Conservation (phyloP, 2,113 vertebrate species). For the Oncorhynchus kisutch region DNA sequence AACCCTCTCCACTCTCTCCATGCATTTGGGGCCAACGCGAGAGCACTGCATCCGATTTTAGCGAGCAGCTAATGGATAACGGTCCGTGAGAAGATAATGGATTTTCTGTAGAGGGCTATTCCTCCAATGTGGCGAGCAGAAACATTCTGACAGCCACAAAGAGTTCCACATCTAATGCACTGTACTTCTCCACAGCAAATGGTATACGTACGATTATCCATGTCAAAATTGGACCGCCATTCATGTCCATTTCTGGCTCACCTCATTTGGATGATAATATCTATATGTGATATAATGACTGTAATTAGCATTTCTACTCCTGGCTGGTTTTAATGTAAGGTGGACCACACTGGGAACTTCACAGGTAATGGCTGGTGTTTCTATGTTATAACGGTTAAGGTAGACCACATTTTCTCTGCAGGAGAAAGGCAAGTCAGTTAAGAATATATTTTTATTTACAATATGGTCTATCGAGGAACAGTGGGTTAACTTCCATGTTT, state of each 20-base stretch:
- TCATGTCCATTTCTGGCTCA: conserved; percentile 57
- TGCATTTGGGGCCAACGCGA: conserved; percentile 44
- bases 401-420: background rate
- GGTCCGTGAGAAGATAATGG: conserved; percentile 61
- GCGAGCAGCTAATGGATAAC: conserved; percentile 16
- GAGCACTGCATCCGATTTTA: conserved; percentile 45
- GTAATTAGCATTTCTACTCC: background rate
- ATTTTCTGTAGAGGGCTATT: conserved; percentile 58
- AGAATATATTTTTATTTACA: too few relatives aligned
- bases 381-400: background rate
- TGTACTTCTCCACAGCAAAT: conserved; percentile 41
- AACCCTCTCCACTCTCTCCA: conserved; percentile 21
- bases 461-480: too few relatives aligned
- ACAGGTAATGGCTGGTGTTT: background rate
- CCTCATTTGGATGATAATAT: conserved; percentile 44
- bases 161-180: conserved; percentile 61
- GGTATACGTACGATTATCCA: conserved; percentile 56
- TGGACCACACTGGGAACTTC: background rate
- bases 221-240: conserved; percentile 53
- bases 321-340: background rate
- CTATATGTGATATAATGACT: background rate
- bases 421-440: too few relatives aligned
- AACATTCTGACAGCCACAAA: conserved; percentile 48
- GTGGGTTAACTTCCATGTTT: too few relatives aligned
- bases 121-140: conserved; percentile 23